Base-by-base conservation (phyloP, 2,888 invertebrate species). In the Strigamia crassipes region DNA sequence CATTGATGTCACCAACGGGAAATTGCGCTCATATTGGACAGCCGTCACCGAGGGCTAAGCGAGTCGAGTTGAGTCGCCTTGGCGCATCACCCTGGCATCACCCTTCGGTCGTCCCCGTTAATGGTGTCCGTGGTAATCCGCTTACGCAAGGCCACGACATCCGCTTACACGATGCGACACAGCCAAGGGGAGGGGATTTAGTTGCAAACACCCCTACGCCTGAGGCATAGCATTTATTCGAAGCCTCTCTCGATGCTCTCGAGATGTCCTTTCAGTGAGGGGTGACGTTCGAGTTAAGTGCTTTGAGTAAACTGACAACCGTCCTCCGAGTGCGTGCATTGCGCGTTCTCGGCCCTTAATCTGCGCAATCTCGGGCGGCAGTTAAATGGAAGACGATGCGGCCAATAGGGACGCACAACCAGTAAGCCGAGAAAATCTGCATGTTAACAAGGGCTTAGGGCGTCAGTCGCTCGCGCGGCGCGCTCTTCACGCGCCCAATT, bases 381-480 rank as follows among this genome's bases (percentile, higher is more conserved):
- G 80, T 80, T 80, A 80, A 80, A 80, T 80, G 80, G 80, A 80
- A 80, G 27, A 27, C 61, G 80, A 46, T 27, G 80, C 80, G 80
- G 80, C 80, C 80, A 80, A 80, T 80, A 56, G 80, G 61, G 23
- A 61, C 80, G 80, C 61, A 56, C 80, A 56, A 21, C 61, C 34
- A 51, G 80, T 80, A 80, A 80, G 80, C 80, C 80, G 80, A 80
- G 80, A 80, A 80, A 80, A 80, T 80, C 80, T 80, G 80, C 80
- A 80, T 80, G 80, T 80, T 80, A 80, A 80, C 80, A 80, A 80
- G 80, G 80, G 80, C 80, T 80, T 80, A 80, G 34, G 80, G 27
- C 56, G 80, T 80, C 80, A 80, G 80, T 80, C 80, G 56, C 27
- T 46, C 42, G 80, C 27, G 51, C 34, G 56, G 13, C 31, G 78